Evolutionary conservation across 2,888 invertebrate species (phyloP).

Genomic region (Plagiodera versicolora): DNA sequence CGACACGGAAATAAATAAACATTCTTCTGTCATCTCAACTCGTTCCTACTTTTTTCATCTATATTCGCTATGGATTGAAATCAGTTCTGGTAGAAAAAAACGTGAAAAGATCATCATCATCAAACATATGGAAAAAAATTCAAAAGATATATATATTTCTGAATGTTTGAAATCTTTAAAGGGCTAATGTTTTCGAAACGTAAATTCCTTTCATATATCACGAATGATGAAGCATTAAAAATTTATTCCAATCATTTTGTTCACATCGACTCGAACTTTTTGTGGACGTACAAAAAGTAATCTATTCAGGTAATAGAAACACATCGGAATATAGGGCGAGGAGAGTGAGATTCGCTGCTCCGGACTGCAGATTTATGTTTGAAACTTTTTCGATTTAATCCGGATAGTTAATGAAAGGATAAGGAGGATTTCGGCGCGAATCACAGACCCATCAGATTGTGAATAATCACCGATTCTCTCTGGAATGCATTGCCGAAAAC

Average conservation of each 20-base stretch:
- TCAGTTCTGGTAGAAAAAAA: too few species aligned
- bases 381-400: slow-evolving; percentile 48
- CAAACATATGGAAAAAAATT: too few species aligned
- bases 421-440: slow-evolving; percentile 24
- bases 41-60: too few species aligned
- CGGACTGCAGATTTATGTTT: slow-evolving; percentile 45
- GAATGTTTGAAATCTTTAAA: too few species aligned
- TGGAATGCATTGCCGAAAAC: slow-evolving; percentile 43
- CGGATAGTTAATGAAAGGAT: slow-evolving; percentile 45
- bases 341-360: slow-evolving; percentile 29
- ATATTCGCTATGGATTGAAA: too few species aligned
- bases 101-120: too few species aligned
- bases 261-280: slow-evolving; percentile 1
- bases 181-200: too few species aligned
- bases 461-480: slow-evolving; percentile 50
- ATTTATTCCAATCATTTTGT: not conserved
- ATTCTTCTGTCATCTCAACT: too few species aligned
- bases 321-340: slow-evolving; percentile 18
- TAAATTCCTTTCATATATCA: too few species aligned
- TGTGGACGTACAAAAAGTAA: slow-evolving; percentile 5
- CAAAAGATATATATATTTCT: too few species aligned
- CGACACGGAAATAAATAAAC: too few species aligned
- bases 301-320: slow-evolving; percentile 16
- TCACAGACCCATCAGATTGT: slow-evolving; percentile 43
- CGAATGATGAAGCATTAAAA: too few species aligned